These are phyloP conservation scores for Temnothorax curvispinosus DNA, from an alignment of 1,140 invertebrate species.

Conservation along the genomic window DNA sequence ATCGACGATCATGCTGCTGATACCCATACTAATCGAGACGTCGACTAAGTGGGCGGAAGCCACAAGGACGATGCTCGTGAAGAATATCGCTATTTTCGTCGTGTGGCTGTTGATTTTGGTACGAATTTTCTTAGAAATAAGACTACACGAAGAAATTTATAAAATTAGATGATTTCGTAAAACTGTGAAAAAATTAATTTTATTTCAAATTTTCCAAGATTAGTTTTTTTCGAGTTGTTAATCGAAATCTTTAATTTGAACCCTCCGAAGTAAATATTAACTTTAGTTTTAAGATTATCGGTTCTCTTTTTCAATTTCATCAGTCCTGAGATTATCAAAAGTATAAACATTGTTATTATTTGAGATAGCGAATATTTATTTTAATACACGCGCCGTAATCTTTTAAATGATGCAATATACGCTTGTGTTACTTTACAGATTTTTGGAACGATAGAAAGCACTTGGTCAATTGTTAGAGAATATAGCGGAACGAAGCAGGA, in stretches of 20 bases:
- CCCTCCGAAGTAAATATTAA: neutral
- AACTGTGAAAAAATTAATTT: neutral
- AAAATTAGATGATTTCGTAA: neutral
- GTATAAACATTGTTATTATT: neutral
- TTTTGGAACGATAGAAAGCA: constrained; percentile 65
- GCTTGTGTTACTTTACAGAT: constrained; percentile 51
- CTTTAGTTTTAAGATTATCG: neutral
- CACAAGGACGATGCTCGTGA: constrained; percentile 51
- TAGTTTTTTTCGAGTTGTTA: neutral
- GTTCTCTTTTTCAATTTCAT: neutral
- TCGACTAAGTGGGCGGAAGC: constrained; percentile 73
- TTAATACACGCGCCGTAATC: neutral
- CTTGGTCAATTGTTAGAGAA: constrained; percentile 56
- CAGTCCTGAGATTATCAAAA: neutral
- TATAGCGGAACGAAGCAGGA: constrained; percentile 26
- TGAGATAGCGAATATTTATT: neutral
- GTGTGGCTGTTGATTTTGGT: constrained; percentile 73
- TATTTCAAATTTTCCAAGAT: neutral
- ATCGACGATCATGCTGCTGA: constrained; percentile 82
- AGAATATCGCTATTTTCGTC: constrained; percentile 69
- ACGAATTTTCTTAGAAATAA: constrained; percentile 14
- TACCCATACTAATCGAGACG: constrained; percentile 89
- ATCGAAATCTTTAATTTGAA: neutral
- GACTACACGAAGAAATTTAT: neutral
- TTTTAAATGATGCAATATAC: neutral